Evolutionary conservation across 1,140 invertebrate species (phyloP).

Genomic region (Steinernema feltiae): DNA sequence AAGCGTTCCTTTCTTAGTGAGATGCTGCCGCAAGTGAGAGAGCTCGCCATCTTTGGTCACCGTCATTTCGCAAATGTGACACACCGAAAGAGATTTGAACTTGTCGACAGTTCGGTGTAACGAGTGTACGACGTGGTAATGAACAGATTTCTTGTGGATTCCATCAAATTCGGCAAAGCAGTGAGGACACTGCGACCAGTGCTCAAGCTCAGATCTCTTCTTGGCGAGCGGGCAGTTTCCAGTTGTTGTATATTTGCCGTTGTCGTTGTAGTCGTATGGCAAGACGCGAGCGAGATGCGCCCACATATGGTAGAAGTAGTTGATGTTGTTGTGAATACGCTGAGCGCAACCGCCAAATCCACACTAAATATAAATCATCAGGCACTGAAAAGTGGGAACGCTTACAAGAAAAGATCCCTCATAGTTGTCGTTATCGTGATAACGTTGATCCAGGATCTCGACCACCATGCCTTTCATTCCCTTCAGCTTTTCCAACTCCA

Average conservation of each 20-base stretch:
- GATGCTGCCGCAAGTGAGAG: not conserved
- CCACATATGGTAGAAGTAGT: conserved; percentile 9
- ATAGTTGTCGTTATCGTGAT: not conserved
- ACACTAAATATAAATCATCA: not conserved
- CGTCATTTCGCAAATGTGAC: conserved; percentile 1
- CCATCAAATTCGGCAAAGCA: not conserved
- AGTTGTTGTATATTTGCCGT: not conserved
- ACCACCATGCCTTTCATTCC: not conserved
- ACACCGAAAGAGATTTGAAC: not conserved
- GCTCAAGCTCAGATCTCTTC: not conserved
- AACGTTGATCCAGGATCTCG: not conserved
- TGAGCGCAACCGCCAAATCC: not conserved
- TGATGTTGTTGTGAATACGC: conserved; percentile 3
- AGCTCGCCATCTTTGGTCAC: not conserved
- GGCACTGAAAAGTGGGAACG: not conserved
- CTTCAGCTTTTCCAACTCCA: not conserved
- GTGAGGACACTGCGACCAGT: not conserved
- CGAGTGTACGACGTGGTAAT: not conserved
- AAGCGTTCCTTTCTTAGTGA: not conserved
- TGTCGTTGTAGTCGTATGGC: not conserved
- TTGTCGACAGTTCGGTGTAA: not conserved
- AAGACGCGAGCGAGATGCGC: not conserved
- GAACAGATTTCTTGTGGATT: not conserved
- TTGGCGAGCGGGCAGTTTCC: not conserved
- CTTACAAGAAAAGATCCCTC: not conserved